phyloP scores from a whole-genome alignment of 1,140 invertebrate genomes.

The Elysia chlorotica region DNA sequence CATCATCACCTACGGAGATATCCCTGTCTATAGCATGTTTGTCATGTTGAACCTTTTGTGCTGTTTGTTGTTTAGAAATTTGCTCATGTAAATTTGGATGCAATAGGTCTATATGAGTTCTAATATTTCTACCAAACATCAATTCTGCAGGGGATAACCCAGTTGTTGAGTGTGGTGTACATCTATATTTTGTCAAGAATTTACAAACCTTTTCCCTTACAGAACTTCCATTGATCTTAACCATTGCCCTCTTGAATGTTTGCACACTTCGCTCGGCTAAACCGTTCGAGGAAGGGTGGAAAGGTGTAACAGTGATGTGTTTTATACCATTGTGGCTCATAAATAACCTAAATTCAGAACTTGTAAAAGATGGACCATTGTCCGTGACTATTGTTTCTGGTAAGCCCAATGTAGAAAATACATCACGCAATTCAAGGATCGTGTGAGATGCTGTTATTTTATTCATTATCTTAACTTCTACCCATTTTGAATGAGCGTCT shows the following conservation, averaged over 20 bases:
- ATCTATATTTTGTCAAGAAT: neutral
- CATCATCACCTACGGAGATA: neutral
- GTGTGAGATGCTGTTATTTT: conserved; percentile 25
- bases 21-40: neutral
- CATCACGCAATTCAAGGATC: conserved; percentile 17
- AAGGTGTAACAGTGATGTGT: conserved; percentile 40
- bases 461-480: conserved; percentile 23
- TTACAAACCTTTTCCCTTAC: neutral
- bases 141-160: neutral
- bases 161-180: neutral
- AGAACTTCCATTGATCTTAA: neutral
- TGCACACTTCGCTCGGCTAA: conserved; percentile 24
- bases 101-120: neutral
- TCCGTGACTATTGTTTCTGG: conserved; percentile 60
- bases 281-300: conserved; percentile 55
- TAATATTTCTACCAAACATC: neutral
- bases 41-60: neutral
- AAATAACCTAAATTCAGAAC: conserved; percentile 59
- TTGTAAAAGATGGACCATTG: conserved; percentile 62
- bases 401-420: conserved; percentile 58
- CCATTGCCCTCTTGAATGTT: conserved; percentile 25
- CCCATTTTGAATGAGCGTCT: conserved; percentile 35
- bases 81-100: neutral
- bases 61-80: neutral
- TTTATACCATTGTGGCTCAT: conserved; percentile 55